Percentiles rank a stretch among this genome's conserved stretches.
Conservation (phyloP, 2,113 vertebrate genomes). For the Eulemur rufifrons region DNA sequence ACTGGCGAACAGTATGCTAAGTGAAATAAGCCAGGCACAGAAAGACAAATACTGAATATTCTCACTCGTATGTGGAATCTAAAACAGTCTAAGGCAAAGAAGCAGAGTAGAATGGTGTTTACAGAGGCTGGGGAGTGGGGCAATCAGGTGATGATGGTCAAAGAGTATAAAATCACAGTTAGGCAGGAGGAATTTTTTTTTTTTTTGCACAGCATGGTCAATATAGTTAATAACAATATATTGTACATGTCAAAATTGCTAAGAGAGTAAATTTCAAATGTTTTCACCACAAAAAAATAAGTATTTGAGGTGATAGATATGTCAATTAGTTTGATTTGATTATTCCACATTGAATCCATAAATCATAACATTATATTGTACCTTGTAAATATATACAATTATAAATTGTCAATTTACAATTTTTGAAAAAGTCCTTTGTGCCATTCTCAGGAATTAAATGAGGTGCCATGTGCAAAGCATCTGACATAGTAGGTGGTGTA, state of each 20-base stretch:
- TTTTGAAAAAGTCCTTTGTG: not conserved
- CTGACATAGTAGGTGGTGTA: not conserved
- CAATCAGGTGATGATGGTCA: not conserved
- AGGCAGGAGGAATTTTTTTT: not conserved
- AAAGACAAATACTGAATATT: not conserved
- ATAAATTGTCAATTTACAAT: not conserved
- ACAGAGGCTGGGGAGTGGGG: not conserved
- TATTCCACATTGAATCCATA: not conserved
- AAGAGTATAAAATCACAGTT: not conserved
- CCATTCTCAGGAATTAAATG: not conserved
- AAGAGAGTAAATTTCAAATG: not conserved
- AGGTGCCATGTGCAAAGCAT: not conserved
- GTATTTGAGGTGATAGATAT: not conserved
- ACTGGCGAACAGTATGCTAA: not conserved
- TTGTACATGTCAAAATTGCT: not conserved
- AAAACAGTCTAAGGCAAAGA: not conserved
- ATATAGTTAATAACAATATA: not conserved
- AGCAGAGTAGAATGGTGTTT: not conserved
- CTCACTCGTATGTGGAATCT: not conserved
- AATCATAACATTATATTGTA: not conserved
- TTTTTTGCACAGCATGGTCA: not conserved
- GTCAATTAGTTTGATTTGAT: not conserved
- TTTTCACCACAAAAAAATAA: not conserved
- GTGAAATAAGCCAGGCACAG: not conserved
- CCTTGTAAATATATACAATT: not conserved